Base-by-base conservation (phyloP, 2,797 vertebrate genomes). In the Odontamblyopus rebecca region DNA sequence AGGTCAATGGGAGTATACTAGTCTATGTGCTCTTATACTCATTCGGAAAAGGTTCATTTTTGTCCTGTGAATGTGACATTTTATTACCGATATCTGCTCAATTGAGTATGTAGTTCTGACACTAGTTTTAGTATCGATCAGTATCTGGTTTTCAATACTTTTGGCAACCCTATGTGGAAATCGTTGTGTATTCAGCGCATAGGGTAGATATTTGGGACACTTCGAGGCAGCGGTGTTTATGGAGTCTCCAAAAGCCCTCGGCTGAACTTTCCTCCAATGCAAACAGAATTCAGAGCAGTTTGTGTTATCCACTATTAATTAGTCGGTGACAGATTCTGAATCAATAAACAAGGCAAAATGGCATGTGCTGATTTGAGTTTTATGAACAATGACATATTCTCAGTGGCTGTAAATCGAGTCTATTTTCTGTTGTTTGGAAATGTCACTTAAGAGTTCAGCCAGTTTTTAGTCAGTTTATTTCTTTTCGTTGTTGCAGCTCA, bases 141-240 rank as follows among this genome's bases (percentile, higher is more conserved):
- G 12, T 44, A 13, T 41, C 8, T 41, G 38, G 12, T 44, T 44
- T 13, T 13, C 41, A 2, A 44, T 13, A 13, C 3, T 44, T 44
- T 13, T 13, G 41, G 13, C 11, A 44, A 4, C 41, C 41, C 41
- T 44, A 4, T 44, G 41, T 13, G 32, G 27, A 57, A 56, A 56
- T 59, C 51, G 23, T 18, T 0, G 51, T 57, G 64, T 41, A 29
- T 44, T 32, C 27, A 18, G 56, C n/a, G 69, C 63, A 75, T 57
- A 11, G 68, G 27, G 65, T 56, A 77, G 80, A 85, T 78, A 77
- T 69, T 80, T 4, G 74, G 84, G 66, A 68, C 79, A 59, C 73
- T 82, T 83, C 84, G 67, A 88, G 78, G 82, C 69, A 29, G 29
- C 9, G 67, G 61, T 26, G 67, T 82, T 84, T 82, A 83, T 72